A percentile compares a stretch with the other conserved stretches of the same genome.
These are phyloP conservation scores for Furcifer pardalis DNA, from an alignment of 2,797 vertebrate species.

Conservation along the genomic window DNA sequence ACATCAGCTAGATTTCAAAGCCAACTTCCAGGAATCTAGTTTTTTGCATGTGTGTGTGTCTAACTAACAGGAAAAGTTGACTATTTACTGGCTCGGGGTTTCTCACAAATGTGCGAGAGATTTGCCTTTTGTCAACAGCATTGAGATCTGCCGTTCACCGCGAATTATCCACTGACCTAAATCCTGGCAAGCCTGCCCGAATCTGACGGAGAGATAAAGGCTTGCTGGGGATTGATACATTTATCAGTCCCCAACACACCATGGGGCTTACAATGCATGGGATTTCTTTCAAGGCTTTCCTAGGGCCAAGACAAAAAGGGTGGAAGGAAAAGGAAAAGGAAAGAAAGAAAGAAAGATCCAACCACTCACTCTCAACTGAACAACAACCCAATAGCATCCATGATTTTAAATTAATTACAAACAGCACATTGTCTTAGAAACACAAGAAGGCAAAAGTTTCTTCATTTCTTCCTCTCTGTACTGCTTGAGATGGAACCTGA, in stretches of 20 bases:
- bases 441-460: constrained; percentile 32
- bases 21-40: constrained; percentile 57
- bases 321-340: too few species aligned
- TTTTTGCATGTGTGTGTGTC: background rate
- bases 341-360: background rate
- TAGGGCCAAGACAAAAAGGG: constrained; percentile 35
- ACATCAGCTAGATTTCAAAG: constrained; percentile 57
- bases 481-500: constrained; percentile 36
- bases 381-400: constrained; percentile 48
- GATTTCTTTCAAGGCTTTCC: constrained; percentile 56
- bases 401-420: constrained; percentile 63
- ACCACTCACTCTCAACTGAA: constrained; percentile 30
- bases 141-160: constrained; percentile 69
- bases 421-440: constrained; percentile 55
- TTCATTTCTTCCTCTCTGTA: too few species aligned
- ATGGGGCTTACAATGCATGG: constrained; percentile 41
- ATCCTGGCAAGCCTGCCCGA: constrained; percentile 71
- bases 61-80: constrained; percentile 39
- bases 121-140: constrained; percentile 73
- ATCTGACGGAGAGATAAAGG: constrained; percentile 73
- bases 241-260: constrained; percentile 67
- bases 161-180: constrained; percentile 77
- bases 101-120: constrained; percentile 57
- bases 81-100: constrained; percentile 61
- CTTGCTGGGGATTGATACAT: constrained; percentile 53